Evolutionary conservation across 2,113 vertebrate species (phyloP), one percentile per base, ranked within the genome.

Genomic region (Pagrus major): DNA sequence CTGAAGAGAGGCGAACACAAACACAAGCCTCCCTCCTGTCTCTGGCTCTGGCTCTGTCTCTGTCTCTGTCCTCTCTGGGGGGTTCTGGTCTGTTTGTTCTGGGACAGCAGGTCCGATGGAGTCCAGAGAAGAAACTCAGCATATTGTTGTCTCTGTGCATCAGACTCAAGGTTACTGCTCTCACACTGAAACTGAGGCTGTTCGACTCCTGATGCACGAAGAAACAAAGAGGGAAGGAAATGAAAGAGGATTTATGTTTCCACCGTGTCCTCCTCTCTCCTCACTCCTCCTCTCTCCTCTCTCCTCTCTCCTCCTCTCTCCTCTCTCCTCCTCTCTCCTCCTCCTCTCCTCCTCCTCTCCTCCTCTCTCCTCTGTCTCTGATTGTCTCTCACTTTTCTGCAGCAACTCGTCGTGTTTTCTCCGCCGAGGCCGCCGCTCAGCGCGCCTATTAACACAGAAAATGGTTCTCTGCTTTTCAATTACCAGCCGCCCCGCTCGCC

Each of bases 381-480:
- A 27, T 1, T 27, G 14, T 16, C 14, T 12, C 20, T 4, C 31
- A 11, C 39, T 14, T 59, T 9, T 25, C 12, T 44, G 41, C 39
- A 56, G 37, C 15, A 59, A 18, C 31, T 73, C 21, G 9, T 4
- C 12, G 3, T n/a, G 20, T 29, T 39, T 60, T 20, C 51, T 59
- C 60, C 14, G 9, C 41, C 18, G 2, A 46, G 31, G 42, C 46
- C 49, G 41, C 18, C 2, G 15, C 25, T 23, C 70, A 14, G 69
- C 18, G 14, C 5, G 3, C 41, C 31, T 47, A 55, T 58, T 64
- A 70, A 41, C 64, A 51, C 41, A 46, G 29, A 56, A 31, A 75
- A 71, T 6, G 65, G 23, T 20, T 25, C 58, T 52, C 58, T 74
- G 70, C 76, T 64, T 71, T 77, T 84, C 65, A 64, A 75, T 65